Conservation (phyloP, 2,797 vertebrate genomes). For the Crypturellus tataupa region DNA sequence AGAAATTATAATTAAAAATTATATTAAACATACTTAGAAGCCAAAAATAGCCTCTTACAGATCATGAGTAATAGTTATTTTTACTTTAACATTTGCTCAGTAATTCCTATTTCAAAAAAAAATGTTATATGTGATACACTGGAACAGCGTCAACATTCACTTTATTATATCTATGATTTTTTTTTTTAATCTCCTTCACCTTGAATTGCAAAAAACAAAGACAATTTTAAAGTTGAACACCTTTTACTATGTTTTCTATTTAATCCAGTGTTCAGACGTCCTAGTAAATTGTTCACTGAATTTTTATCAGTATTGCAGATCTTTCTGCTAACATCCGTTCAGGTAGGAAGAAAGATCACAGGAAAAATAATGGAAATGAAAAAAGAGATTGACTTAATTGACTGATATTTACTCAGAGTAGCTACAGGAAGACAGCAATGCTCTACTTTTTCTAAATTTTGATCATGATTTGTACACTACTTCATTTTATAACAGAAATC, state of each 20-base stretch:
- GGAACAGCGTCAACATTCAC: neutral
- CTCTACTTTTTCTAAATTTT: neutral
- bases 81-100: neutral
- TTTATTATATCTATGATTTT: neutral
- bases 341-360: neutral
- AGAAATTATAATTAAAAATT: neutral
- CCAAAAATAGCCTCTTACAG: rapidly evolving
- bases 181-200: neutral
- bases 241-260: neutral
- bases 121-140: neutral
- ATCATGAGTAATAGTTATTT: neutral
- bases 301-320: neutral
- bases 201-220: neutral
- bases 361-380: neutral
- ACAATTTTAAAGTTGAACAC: neutral
- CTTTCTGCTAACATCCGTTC: neutral
- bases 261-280: neutral
- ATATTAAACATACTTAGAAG: neutral
- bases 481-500: neutral
- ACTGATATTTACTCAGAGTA: neutral
- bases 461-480: neutral
- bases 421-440: neutral
- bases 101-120: neutral
- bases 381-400: neutral
- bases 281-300: neutral